Base-by-base conservation (phyloP, 1,140 invertebrate species). In the Hermetia illucens region DNA sequence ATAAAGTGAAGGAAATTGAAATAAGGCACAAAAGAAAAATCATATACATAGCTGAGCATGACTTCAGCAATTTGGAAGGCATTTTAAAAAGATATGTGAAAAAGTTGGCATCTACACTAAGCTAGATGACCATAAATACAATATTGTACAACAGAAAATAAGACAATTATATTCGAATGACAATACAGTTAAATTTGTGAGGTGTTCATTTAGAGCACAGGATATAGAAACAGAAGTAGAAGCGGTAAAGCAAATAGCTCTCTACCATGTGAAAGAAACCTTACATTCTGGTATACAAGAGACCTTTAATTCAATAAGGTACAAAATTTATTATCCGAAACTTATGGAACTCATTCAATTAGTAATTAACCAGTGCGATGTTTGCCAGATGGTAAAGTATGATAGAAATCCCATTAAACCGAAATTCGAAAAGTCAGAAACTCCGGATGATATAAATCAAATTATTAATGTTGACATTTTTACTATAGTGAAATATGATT, bases 391-490 rank as follows among this genome's bases (percentile, higher is more conserved):
- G n/a, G n/a, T n/a, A n/a, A n/a, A n/a, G n/a, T n/a, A n/a, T n/a
- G n/a, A n/a, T n/a, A n/a, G n/a, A n/a, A n/a, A n/a, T n/a, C 43
- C 35, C 4, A 41, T 41, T 15, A 44, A 41, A 15, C 27, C 13
- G 22, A 45, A 47, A 39, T 38, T 43, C 37, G n/a, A 36, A 2
- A 21, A 30, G 19, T 45, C 39, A 21, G 41, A 47, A 45, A 47
- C 43, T 4, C 43, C 40, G 20, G 25, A 32, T 6, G 33, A 36
- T 25, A 29, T 24, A 20, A 44, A 41, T 30, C 13, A 42, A 39
- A 39, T 33, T 12, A 30, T 44, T 36, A 39, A 39, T 25, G 15
- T 41, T 21, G 40, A 44, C 30, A 41, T 24, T 5, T 44, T 39
- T 35, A 21, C 37, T 3, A 42, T 29, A 21, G 15, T 5, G 19